Conservation (phyloP, 2,113 vertebrate species). For the Prinia subflava region DNA sequence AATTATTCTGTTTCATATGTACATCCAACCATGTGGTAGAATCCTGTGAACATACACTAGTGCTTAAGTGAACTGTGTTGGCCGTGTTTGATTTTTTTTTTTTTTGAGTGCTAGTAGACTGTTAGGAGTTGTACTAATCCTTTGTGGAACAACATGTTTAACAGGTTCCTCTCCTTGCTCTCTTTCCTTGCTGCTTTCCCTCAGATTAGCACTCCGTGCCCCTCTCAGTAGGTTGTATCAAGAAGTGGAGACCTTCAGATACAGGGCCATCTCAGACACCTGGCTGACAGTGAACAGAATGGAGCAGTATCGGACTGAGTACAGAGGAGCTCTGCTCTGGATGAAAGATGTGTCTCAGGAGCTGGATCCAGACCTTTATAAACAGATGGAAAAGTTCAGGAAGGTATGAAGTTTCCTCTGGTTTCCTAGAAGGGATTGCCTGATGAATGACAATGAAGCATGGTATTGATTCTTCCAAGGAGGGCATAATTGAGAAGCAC, state of each 20-base stretch:
- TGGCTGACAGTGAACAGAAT: constrained; percentile 97
- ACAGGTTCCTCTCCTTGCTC: neutral
- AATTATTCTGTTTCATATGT: neutral
- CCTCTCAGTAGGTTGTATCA: constrained; percentile 92
- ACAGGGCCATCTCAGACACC: constrained; percentile 93
- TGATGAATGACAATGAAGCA: neutral
- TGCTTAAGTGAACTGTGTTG: neutral
- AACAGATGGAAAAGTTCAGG: constrained; percentile 98
- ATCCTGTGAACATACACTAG: neutral
- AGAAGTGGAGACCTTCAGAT: constrained; percentile 96
- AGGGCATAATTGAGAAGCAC: constrained; percentile 26
- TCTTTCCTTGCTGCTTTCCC: neutral
- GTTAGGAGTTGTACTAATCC: neutral
- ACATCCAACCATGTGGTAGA: neutral
- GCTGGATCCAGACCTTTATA: constrained; percentile 92
- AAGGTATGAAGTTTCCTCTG: constrained; percentile 79
- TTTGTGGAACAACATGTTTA: neutral
- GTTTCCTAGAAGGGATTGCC: neutral
- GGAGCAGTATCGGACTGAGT: constrained; percentile 94
- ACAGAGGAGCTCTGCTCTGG: constrained; percentile 92
- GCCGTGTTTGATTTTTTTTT: neutral
- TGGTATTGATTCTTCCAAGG: constrained; percentile 28
- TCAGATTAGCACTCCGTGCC: constrained; percentile 83
- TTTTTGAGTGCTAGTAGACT: neutral
- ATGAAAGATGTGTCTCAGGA: constrained; percentile 99